Percentiles rank a stretch among this genome's conserved stretches.
Conservation (phyloP, 2,113 vertebrate genomes). For the Cricetomys ansorgei region DNA sequence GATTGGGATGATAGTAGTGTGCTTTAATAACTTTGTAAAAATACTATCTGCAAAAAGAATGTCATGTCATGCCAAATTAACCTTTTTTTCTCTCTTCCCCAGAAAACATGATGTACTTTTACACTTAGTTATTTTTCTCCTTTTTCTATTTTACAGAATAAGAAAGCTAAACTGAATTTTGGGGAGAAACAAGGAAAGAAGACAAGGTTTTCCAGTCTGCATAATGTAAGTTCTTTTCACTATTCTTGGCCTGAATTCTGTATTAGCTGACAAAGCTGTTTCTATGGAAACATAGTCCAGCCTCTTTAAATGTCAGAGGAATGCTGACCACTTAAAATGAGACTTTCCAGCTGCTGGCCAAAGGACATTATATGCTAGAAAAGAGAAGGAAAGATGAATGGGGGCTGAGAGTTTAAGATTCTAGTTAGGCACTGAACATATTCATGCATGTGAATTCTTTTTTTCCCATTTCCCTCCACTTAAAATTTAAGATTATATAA, state of each 20-base stretch:
- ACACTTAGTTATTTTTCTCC: not conserved
- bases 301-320: conserved; percentile 79
- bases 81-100: not conserved
- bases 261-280: conserved; percentile 81
- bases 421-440: not conserved
- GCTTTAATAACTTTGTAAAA: conserved; percentile 43
- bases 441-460: conserved; percentile 24
- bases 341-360: conserved; percentile 77
- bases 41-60: not conserved
- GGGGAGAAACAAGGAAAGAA: conserved; percentile 46
- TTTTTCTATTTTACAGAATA: conserved; percentile 66
- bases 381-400: conserved; percentile 21
- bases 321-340: conserved; percentile 79
- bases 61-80: conserved; percentile 15
- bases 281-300: conserved; percentile 77
- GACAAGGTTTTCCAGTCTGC: conserved; percentile 54
- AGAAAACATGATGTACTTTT: conserved; percentile 32
- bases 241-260: conserved; percentile 60
- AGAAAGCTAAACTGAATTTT: conserved; percentile 48
- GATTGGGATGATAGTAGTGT: not conserved
- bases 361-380: conserved; percentile 36
- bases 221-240: conserved; percentile 75
- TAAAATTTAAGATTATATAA: conserved; percentile 10
- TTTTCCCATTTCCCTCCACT: conserved; percentile 38
- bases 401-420: not conserved